A percentile compares a stretch with the other conserved stretches of the same genome.
Conservation (phyloP, 2,113 vertebrate genomes). For the Pseudopodoces humilis region DNA sequence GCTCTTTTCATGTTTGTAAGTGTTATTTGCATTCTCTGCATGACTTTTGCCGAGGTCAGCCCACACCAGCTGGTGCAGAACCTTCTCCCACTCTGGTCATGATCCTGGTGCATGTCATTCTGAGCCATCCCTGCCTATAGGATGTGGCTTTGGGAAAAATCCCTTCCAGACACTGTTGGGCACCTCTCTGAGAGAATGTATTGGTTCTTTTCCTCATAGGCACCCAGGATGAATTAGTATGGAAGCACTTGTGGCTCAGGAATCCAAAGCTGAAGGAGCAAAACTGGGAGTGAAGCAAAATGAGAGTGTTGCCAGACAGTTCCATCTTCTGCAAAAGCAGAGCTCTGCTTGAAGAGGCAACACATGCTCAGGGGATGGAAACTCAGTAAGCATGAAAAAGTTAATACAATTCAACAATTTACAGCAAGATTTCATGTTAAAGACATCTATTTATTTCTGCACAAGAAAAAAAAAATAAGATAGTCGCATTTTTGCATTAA, state of each 20-base stretch:
- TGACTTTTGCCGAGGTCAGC: background rate
- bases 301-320: background rate
- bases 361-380: background rate
- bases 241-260: background rate
- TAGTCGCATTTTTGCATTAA: constrained; percentile 9
- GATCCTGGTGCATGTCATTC: background rate
- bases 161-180: background rate
- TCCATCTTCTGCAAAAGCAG: background rate
- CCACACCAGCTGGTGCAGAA: background rate
- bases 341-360: background rate
- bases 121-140: background rate
- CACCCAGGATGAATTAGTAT: background rate
- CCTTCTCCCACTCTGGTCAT: background rate
- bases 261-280: background rate
- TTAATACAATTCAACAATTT: constrained; percentile 24
- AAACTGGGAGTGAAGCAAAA: background rate
- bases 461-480: background rate
- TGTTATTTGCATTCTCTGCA: background rate
- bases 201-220: background rate
- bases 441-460: constrained; percentile 12
- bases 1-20: background rate
- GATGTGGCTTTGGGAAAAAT: background rate
- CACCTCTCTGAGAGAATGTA: background rate
- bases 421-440: background rate
- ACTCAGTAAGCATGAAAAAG: background rate